Base-by-base conservation (phyloP, 2,113 vertebrate genomes). In the Notechis scutatus region DNA sequence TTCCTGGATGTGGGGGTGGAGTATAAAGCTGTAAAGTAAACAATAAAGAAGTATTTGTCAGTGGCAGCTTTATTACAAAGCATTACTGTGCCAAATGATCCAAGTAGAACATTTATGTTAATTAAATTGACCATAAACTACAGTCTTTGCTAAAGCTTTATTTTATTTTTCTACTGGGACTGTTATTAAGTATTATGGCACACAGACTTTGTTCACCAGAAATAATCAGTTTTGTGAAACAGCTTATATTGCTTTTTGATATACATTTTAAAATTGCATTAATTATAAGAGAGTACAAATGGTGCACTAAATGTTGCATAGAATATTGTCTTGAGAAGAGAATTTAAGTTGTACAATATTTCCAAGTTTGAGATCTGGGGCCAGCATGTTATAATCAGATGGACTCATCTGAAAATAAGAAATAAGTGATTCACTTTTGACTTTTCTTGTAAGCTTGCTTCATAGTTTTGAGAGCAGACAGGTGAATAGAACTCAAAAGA, bases 121-220 rank as follows among this genome's bases (percentile, higher is more conserved):
- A 97, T 96, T 97, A 95, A 96, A 95, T 95, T 95, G 94, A 94
- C 92, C 96, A 93, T 96, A 96, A 97, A 96, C 85, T 88, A 89
- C 93, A 90, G 11, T 8, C 94, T 94, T 90, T 69, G 92, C 94
- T 95, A 97, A 96, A 96, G 95, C 95, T 96, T 96, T 90, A 95
- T 93, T 94, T 97, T 94, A 94, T 91, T 92, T 96, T 61, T 96
- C 88, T 95, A 74, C 90, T 96, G 94, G 89, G 69, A 88, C 85
- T 90, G 7, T 90, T 93, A 26, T 42, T 85, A 59, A 91, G 50
- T 90, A 88, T 93, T 95, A 61, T 89, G 91, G 81, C 94, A 91
- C 81, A 95, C 11, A 54, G 10, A 86, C 10, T 64, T 85, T 64
- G 85, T 95, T 92, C 54, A 59, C 86, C 90, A 88, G 90, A 85